Conservation (phyloP, 2,797 vertebrate species). For the Falco rusticolus region DNA sequence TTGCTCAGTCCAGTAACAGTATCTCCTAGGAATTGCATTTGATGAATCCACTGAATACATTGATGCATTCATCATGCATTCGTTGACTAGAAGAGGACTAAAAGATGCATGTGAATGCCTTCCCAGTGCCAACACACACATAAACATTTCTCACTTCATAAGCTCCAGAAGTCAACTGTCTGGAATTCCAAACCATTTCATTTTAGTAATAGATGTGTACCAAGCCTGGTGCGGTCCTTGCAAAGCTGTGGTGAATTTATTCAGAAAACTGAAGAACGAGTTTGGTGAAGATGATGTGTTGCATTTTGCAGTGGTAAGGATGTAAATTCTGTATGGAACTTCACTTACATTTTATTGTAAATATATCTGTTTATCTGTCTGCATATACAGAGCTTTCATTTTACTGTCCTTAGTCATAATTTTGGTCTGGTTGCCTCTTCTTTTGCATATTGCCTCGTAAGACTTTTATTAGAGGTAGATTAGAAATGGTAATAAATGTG, state of each 20-base stretch:
- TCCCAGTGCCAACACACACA: background rate
- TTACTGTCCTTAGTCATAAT: background rate
- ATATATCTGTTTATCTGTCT: background rate
- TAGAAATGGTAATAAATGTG: background rate
- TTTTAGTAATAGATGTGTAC: slow-evolving; percentile 80
- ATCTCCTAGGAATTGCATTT: background rate
- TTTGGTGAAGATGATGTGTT: slow-evolving; percentile 74
- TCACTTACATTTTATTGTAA: background rate
- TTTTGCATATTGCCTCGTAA: background rate
- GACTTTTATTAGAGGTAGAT: background rate
- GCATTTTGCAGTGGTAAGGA: slow-evolving; percentile 78
- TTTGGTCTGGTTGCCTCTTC: background rate
- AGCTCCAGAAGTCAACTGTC: background rate
- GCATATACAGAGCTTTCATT: background rate
- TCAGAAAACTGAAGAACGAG: slow-evolving; percentile 76
- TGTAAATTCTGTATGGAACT: background rate
- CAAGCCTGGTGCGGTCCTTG: slow-evolving; percentile 83
- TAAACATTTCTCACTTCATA: background rate
- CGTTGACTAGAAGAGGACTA: background rate
- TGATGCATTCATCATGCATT: background rate
- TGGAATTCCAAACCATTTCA: background rate
- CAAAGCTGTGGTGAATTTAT: slow-evolving; percentile 76
- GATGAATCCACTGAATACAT: background rate
- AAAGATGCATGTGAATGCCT: background rate
- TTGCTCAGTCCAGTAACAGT: background rate